Base-by-base conservation (phyloP, 2,888 invertebrate genomes). In the Polydesmus complanatus region DNA sequence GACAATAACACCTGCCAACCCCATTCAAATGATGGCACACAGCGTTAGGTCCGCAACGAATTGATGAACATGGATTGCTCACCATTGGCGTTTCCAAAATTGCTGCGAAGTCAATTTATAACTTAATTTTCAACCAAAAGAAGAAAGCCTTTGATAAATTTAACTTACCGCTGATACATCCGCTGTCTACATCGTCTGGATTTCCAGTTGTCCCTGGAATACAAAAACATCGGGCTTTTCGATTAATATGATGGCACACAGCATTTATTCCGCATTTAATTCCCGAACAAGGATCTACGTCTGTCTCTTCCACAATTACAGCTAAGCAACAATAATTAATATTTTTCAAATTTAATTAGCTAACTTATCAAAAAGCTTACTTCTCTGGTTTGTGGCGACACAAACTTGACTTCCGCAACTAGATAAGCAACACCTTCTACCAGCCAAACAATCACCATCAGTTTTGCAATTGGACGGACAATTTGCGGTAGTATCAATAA, bases 371-470 rank as follows among this genome's bases (percentile, higher is more conserved):
- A 37, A 37, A n/a, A n/a, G n/a, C n/a, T 49, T 50, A 63, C 49
- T 48, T 58, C 21, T 57, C 3, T 53, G 26, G 1, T 55, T 21
- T 14, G 66, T 63, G n/a, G 55, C 52, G 14, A 63, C 62, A 60
- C 69, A 69, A n/a, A 66, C 62, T 3, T 65, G 63, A 11, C 65
- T 65, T 11, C 68, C 67, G 56, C 69, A 69, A 25, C 61, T 61
- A 2, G 57, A 57, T 18, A 66, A 66, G 18, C 65, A 65, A 58
- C 69, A 69, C 50, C 66, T 68, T 58, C 67, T 67, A n/a, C 65
- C 58, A 1, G 63, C 64, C 18, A 57, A 54, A 27, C 69, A 68
- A 47, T 69, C 68, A 19, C 54, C 60, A 58, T 68, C 68, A 21
- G 64, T 65, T 27, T 62, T 62, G 56, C 68, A 68, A n/a, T n/a